A percentile compares a stretch with the other conserved stretches of the same genome.
phyloP scores from a whole-genome alignment of 2,888 invertebrate species.

The Acanthococcus lagerstroemiae region DNA sequence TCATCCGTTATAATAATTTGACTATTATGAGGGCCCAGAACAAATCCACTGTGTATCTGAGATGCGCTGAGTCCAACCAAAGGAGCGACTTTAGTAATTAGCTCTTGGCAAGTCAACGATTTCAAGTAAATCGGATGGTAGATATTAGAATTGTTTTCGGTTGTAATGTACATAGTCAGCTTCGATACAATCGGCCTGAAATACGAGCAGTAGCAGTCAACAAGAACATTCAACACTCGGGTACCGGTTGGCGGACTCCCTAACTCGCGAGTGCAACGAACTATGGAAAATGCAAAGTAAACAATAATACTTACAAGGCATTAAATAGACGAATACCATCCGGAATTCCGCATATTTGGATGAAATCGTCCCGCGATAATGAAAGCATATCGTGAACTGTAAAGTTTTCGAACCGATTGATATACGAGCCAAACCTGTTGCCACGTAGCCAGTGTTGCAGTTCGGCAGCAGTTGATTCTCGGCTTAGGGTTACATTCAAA shows the following conservation, averaged over 20 bases:
- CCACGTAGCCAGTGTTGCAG: constrained; percentile 68
- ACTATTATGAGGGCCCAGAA: constrained; percentile 75
- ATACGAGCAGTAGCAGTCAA: constrained; percentile 14
- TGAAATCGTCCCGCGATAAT: constrained; percentile 80
- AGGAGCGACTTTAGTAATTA: constrained; percentile 39
- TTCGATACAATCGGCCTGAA: constrained; percentile 59
- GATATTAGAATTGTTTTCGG: constrained; percentile 51
- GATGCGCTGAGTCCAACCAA: constrained; percentile 41
- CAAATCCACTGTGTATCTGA: constrained; percentile 52
- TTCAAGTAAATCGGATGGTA: constrained; percentile 77
- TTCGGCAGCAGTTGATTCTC: constrained; percentile 44
- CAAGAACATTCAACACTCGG: not conserved
- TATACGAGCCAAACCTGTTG: constrained; percentile 66
- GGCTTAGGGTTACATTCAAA: not conserved
- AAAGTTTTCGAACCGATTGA: constrained; percentile 70
- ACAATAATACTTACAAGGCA: constrained; percentile 64
- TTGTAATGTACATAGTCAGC: constrained; percentile 66
- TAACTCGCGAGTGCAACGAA: no score
- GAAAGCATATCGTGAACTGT: constrained; percentile 81
- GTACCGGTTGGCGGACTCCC: no score
- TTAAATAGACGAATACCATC: constrained; percentile 91
- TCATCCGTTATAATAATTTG: constrained; percentile 77
- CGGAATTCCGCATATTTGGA: constrained; percentile 86
- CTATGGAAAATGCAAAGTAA: no score
- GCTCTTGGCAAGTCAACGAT: constrained; percentile 53